Percentiles rank a stretch among this genome's conserved stretches.
These are phyloP conservation scores for Argyresthia goedartella DNA, from an alignment of 2,888 invertebrate genomes.

Conservation along the genomic window DNA sequence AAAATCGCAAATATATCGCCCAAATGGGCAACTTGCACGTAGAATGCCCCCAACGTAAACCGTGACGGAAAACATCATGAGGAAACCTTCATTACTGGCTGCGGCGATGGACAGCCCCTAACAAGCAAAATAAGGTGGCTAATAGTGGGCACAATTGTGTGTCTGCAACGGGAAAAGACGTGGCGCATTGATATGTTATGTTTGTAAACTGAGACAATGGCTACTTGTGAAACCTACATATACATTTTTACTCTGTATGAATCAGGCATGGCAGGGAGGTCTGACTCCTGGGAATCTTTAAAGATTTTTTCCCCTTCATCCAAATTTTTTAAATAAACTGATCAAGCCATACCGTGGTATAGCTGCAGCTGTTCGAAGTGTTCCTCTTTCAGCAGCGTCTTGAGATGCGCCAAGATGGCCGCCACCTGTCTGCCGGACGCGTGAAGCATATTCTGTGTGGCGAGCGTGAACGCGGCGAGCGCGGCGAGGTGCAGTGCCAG, in stretches of 20 bases:
- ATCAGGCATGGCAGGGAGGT: too few species aligned
- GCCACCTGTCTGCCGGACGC: constrained; percentile 96
- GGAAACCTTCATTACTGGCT: too few species aligned
- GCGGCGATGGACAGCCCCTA: too few species aligned
- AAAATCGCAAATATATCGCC: too few species aligned
- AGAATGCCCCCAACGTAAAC: too few species aligned
- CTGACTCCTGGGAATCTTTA: neutral
- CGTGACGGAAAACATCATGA: too few species aligned
- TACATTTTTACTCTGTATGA: neutral
- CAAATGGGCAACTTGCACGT: too few species aligned
- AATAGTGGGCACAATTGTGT: too few species aligned
- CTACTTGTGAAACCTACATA: neutral
- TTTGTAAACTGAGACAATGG: too few species aligned
- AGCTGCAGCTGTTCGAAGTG: constrained; percentile 74
- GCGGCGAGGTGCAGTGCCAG: constrained; percentile 82
- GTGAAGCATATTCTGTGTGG: constrained; percentile 87
- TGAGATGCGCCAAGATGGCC: constrained; percentile 80
- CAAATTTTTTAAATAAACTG: neutral
- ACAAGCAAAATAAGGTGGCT: too few species aligned
- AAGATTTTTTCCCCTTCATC: neutral
- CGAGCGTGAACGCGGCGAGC: constrained; percentile 83
- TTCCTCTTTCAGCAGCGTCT: constrained; percentile 75
- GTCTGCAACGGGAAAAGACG: too few species aligned
- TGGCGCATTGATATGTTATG: neutral
- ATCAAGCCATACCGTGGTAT: constrained; percentile 85